A percentile compares a stretch with the other conserved stretches of the same genome.
phyloP scores from a whole-genome alignment of 2,888 invertebrate genomes.

The Zygogramma bicolorata region DNA sequence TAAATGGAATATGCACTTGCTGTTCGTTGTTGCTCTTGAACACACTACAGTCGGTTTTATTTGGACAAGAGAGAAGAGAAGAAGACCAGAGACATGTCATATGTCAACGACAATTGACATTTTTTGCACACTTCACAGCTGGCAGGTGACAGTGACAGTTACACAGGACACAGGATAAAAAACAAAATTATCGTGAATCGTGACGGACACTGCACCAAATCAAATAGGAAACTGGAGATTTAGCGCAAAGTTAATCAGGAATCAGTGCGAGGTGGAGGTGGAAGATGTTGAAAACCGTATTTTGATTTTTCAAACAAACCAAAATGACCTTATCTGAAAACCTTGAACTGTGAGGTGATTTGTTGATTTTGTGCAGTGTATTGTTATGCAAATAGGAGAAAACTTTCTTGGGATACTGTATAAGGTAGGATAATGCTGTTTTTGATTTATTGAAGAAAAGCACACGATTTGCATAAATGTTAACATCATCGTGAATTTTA shows the following conservation, averaged over 20 bases:
- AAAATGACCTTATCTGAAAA: neutral
- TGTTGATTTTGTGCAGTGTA: constrained; percentile 2
- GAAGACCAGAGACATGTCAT: no score
- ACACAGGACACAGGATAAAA: neutral
- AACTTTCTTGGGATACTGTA: neutral
- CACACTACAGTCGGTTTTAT: no score
- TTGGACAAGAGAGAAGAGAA: no score
- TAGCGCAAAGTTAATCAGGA: neutral
- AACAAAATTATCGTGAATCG: neutral
- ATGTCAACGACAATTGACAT: neutral
- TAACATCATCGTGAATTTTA: neutral
- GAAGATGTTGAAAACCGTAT: neutral
- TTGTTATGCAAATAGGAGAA: neutral
- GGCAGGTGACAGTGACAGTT: neutral
- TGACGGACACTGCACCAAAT: neutral
- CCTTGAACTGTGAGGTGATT: constrained; percentile 8
- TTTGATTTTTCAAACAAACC: neutral
- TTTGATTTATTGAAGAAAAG: neutral
- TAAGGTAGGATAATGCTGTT: neutral
- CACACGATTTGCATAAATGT: constrained; percentile 5
- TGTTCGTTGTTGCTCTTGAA: no score
- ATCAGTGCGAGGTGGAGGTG: neutral
- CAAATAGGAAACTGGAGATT: neutral
- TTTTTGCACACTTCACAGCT: neutral
- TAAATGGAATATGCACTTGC: no score